Evolutionary conservation across 2,797 vertebrate genomes (phyloP).

Genomic region (Mareca strepera): DNA sequence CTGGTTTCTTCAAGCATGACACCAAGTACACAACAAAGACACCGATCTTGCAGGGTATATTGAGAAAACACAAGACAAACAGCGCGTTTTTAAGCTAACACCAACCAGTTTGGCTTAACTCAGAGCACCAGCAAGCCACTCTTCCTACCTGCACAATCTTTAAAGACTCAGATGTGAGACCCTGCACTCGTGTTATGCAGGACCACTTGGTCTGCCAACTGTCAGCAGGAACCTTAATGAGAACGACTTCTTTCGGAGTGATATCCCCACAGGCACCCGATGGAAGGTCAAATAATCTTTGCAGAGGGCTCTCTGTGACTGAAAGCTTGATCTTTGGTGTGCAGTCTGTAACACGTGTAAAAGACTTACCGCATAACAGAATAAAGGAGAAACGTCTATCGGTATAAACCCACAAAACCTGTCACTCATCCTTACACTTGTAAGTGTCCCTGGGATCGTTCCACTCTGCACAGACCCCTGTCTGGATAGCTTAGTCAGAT

Average conservation of each 20-base stretch:
- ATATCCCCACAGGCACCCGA: background rate
- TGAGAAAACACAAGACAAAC: background rate
- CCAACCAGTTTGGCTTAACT: background rate
- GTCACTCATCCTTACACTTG: background rate
- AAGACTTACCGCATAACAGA: background rate
- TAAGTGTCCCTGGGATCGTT: background rate
- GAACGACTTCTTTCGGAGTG: background rate
- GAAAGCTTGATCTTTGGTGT: background rate
- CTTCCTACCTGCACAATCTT: background rate
- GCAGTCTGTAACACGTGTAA: background rate
- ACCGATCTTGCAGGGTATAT: background rate
- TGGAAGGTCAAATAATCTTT: constrained; percentile 33
- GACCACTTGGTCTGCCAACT: constrained; percentile 15
- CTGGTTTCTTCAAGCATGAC: background rate
- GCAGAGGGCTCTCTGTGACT: background rate
- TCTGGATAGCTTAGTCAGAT: background rate
- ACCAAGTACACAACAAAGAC: background rate
- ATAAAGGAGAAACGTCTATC: background rate
- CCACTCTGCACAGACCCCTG: background rate
- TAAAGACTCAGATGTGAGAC: background rate
- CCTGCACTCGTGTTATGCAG: background rate
- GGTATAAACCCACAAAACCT: background rate
- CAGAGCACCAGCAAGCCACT: background rate
- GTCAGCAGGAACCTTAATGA: constrained; percentile 15
- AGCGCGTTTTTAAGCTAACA: background rate